Evolutionary conservation across 2,113 vertebrate genomes (phyloP).

Genomic region (Poicephalus gulielmi): DNA sequence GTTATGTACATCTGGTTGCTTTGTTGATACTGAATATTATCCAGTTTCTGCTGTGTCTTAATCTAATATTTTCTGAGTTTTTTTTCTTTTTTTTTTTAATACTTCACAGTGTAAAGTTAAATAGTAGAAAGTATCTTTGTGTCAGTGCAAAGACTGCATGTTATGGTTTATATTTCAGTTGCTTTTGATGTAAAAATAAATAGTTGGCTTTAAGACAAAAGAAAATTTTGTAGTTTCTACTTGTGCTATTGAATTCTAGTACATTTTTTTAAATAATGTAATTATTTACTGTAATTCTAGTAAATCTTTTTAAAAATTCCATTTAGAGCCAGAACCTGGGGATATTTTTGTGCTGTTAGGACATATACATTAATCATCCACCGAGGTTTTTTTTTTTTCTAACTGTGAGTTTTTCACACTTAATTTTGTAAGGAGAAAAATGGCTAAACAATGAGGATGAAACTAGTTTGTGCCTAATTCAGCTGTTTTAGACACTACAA

Average conservation of each 20-base stretch:
- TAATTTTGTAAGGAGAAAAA: background rate
- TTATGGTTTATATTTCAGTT: background rate
- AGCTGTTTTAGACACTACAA: background rate
- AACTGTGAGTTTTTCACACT: background rate
- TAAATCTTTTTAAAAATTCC: background rate
- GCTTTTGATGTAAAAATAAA: background rate
- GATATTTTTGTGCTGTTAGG: background rate
- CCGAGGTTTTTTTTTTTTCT: background rate
- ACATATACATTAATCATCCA: accelerated
- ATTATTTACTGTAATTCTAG: background rate
- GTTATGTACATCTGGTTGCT: background rate
- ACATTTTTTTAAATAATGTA: background rate
- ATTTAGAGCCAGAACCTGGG: background rate
- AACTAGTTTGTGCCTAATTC: background rate
- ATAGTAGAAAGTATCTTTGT: background rate
- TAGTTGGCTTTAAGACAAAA: background rate
- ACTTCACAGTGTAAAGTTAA: background rate
- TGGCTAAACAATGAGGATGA: background rate
- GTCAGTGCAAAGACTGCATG: background rate
- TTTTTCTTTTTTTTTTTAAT: background rate
- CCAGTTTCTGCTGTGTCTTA: background rate
- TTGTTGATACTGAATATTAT: background rate
- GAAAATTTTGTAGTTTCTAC: background rate
- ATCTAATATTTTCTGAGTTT: background rate
- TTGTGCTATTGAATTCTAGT: background rate